A percentile compares a stretch with the other conserved stretches of the same genome.
phyloP scores from a whole-genome alignment of 2,797 vertebrate species.

The Melanotaenia pygmaea region DNA sequence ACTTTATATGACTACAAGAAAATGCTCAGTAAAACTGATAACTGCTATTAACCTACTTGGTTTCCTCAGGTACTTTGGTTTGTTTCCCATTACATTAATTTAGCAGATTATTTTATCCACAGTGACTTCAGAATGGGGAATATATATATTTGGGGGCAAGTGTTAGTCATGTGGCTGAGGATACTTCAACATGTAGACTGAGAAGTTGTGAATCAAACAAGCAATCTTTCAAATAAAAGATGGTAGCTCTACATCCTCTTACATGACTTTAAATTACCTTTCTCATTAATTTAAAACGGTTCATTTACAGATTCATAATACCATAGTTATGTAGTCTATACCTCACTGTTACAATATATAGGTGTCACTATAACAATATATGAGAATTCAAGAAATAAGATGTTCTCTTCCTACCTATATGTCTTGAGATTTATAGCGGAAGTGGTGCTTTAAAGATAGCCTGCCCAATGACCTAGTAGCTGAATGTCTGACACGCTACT shows the following conservation, averaged over 20 bases:
- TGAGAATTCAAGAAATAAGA: not conserved
- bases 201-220: no score
- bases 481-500: not conserved
- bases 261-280: no score
- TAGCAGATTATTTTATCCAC: no score
- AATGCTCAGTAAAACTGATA: not conserved
- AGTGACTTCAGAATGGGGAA: no score
- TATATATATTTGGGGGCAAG: no score
- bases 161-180: no score
- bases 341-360: not conserved
- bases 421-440: not conserved
- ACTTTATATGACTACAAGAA: not conserved
- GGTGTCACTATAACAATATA: not conserved
- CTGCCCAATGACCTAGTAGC: not conserved
- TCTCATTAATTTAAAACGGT: no score
- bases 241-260: no score
- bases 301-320: not conserved
- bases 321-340: not conserved
- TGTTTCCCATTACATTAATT: no score
- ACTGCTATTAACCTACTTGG: not conserved
- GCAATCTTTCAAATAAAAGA: no score
- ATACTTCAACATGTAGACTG: no score
- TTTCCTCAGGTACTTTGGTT: no score
- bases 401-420: not conserved
- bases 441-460: not conserved